These are phyloP conservation scores for Mesoligia furuncula DNA, from an alignment of 2,888 invertebrate genomes.

Conservation along the genomic window DNA sequence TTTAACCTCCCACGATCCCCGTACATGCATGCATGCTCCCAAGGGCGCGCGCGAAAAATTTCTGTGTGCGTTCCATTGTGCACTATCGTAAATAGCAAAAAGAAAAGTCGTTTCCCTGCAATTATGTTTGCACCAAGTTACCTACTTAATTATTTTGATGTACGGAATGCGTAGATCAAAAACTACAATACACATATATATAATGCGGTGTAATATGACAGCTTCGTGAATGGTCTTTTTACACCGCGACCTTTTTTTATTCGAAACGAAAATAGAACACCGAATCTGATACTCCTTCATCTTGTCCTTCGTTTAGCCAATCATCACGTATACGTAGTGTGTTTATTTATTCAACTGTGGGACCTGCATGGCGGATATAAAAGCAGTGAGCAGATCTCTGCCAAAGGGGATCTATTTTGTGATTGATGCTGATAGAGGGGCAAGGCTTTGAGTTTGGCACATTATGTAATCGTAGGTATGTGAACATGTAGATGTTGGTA, in stretches of 20 bases:
- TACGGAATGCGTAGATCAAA: no score
- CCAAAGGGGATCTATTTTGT: conserved; percentile 29
- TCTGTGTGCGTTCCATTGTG: background rate
- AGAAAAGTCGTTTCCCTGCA: background rate
- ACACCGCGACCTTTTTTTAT: background rate
- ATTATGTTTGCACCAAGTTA: background rate
- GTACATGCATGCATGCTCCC: background rate
- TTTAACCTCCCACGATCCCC: background rate
- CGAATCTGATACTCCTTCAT: background rate
- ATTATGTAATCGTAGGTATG: background rate
- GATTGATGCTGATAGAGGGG: conserved; percentile 36
- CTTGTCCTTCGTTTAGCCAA: background rate
- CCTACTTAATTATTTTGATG: background rate
- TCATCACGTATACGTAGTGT: background rate
- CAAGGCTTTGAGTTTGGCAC: background rate
- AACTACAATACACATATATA: no score
- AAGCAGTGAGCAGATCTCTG: conserved; percentile 22
- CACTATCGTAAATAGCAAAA: background rate
- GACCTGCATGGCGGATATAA: conserved; percentile 26
- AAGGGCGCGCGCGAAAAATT: background rate
- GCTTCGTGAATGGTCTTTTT: background rate
- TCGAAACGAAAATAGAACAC: background rate
- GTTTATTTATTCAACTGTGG: conserved; percentile 43
- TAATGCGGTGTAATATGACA: no score
- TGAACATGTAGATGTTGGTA: background rate